Conservation (phyloP, 2,113 vertebrate species). For the Neotragus pygmaeus region DNA sequence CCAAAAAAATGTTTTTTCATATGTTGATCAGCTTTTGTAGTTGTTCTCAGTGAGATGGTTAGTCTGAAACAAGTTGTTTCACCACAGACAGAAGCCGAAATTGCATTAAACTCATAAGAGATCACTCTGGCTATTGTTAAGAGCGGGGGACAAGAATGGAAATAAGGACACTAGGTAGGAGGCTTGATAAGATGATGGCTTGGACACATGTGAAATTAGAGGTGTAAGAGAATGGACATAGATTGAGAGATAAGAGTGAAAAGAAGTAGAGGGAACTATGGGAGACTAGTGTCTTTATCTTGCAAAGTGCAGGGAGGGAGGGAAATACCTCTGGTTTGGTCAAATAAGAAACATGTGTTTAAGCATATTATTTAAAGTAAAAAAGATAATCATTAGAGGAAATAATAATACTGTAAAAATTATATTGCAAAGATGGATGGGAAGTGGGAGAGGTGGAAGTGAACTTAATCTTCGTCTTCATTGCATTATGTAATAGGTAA, state of each 20-base stretch:
- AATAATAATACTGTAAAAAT: conserved; percentile 23
- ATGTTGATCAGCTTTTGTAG: neutral
- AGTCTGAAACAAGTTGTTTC: neutral
- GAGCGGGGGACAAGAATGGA: neutral
- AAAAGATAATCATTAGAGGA: neutral
- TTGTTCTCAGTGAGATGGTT: neutral
- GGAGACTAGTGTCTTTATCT: neutral
- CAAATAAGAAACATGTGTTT: conserved; percentile 32
- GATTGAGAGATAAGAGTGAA: neutral
- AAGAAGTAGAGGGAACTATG: neutral
- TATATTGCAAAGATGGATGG: neutral
- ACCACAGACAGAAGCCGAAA: neutral
- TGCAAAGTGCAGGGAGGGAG: neutral
- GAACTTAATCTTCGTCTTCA: neutral
- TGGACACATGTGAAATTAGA: conserved; percentile 23
- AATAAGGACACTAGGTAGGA: neutral
- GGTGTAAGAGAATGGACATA: neutral
- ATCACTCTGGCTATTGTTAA: neutral
- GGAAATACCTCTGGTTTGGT: neutral
- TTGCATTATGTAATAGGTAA: neutral
- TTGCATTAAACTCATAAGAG: neutral
- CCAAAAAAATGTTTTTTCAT: neutral
- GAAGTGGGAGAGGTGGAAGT: neutral
- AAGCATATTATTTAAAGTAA: conserved; percentile 7
- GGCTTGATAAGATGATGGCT: neutral